Evolutionary conservation across 2,113 vertebrate genomes (phyloP), one percentile per base, ranked within the genome.

Genomic region (Limnothrissa miodon): DNA sequence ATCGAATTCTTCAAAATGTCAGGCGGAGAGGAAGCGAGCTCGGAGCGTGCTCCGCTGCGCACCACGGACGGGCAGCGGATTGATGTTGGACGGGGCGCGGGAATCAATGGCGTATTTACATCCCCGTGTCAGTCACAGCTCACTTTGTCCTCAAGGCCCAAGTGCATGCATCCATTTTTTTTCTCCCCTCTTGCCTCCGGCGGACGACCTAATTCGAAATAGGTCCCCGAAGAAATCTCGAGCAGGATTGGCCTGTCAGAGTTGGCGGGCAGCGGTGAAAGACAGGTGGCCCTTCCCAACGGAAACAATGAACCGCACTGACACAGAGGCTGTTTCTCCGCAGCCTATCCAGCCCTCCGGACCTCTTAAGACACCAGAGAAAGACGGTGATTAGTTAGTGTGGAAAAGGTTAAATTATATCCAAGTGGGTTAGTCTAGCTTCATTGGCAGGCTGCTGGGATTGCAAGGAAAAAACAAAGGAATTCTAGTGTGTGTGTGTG

Each of bases 91-190:
- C 44, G 84, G 82, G 84, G 83, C 82, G 81, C 46, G 81, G 81
- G 86, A 86, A 89, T 89, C 87, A 89, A 87, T 89, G 86, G 46
- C 39, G 59, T 83, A 89, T 89, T 89, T 87, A 84, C 85, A 89
- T 89, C 87, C 83, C 81, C 56, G 84, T 87, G 87, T 83, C 84
- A 85, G 84, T 86, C 84, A 83, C 39, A 78, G 74, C 83, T 81
- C 79, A 83, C 78, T 83, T 86, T 83, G 53, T 83, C 87, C 85
- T 87, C 86, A 83, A 56, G 86, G 83, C 84, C 81, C 78, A 48
- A 83, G 83, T 51, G 84, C 82, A 74, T 82, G 80, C 83, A 81
- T 87, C 85, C n/a, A n/a, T n/a, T n/a, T n/a, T n/a, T n/a, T n/a
- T n/a, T n/a, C n/a, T n/a, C n/a, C n/a, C n/a, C 80, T 81, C 45